A percentile compares a stretch with the other conserved stretches of the same genome.
These are phyloP conservation scores for Parnassius smintheus DNA, from an alignment of 2,888 invertebrate species.

Conservation along the genomic window DNA sequence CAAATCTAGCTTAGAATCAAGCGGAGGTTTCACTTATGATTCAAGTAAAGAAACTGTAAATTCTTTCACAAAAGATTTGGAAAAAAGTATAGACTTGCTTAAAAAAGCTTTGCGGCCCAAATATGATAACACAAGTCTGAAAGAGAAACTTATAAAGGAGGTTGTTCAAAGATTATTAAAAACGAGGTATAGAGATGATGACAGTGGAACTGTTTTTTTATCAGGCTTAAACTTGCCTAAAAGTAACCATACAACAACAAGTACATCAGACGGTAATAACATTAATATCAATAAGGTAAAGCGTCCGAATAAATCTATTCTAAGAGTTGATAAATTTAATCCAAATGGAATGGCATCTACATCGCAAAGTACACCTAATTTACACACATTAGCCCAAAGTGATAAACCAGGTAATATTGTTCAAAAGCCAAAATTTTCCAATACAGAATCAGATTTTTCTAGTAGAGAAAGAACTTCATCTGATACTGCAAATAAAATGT, in stretches of 20 bases:
- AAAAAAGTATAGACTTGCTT: constrained; percentile 82
- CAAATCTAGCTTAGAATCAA: constrained; percentile 73
- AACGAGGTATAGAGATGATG: constrained; percentile 82
- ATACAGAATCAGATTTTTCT: constrained; percentile 64
- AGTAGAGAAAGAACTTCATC: constrained; percentile 57
- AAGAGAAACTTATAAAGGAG: constrained; percentile 83
- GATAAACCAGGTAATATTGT: constrained; percentile 45
- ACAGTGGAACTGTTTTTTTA: constrained; percentile 69
- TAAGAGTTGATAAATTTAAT: constrained; percentile 63
- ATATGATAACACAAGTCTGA: constrained; percentile 80
- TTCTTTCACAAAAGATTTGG: constrained; percentile 81
- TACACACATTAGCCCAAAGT: constrained; percentile 49
- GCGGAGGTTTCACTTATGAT: constrained; percentile 61
- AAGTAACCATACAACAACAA: constrained; percentile 55
- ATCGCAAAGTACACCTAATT: constrained; percentile 72
- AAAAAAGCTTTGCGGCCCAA: constrained; percentile 81
- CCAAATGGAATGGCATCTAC: constrained; percentile 60
- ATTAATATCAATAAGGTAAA: constrained; percentile 44
- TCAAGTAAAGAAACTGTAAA: constrained; percentile 65
- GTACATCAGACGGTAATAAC: constrained; percentile 65
- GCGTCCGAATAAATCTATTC: constrained; percentile 68
- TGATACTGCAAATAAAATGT: constrained; percentile 54
- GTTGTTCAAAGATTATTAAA: constrained; percentile 83
- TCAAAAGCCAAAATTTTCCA: constrained; percentile 42
- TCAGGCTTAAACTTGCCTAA: constrained; percentile 60